Base-by-base conservation (phyloP, 2,113 vertebrate species). In the Phylloscopus trochiloides region DNA sequence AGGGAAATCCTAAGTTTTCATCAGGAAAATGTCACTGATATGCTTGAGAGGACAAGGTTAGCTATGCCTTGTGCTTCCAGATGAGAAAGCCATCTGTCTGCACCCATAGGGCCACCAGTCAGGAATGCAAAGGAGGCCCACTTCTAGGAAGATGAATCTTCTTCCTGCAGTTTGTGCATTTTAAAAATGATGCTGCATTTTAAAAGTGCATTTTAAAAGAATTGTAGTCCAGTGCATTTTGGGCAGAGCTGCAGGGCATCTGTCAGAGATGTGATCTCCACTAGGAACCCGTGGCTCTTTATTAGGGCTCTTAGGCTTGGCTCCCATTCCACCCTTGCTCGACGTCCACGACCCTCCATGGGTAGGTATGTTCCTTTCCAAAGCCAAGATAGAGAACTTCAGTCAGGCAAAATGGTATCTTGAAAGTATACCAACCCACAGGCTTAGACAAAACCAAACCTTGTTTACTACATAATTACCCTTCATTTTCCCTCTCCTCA, bases 261-360 rank as follows among this genome's bases (percentile, higher is more conserved):
- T 58, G 28, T 45, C 43, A 63, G 61, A 42, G 42, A 10, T 5
- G 2, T 22, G 25, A 8, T 29, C n/a, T 78, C 21, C 21, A 4
- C 12, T 31, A 40, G 5, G 57, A 62, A n/a, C 21, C 12, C 18
- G 36, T 1, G 0, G 36, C 28, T 67, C 38, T 25, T 51, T 48
- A 7, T 2, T 3, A 6, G 34, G 9, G 8, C 18, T 52, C 40
- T 65, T 70, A 2, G 1, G 3, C 24, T 66, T 58, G 15, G 26
- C 20, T 82, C 14, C 31, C 19, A 1, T 61, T 74, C 59, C 47
- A 62, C 6, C 8, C 24, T 34, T 48, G 20, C 42, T 34, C 36
- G 18, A 22, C 19, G 18, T 21, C 26, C 12, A 62, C 0, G 1
- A 32, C 2, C 3, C 8, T 70, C 29, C 29, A 14, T 1, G 3